These are phyloP conservation scores for Mamestra brassicae DNA, from an alignment of 2,888 invertebrate genomes.

Conservation along the genomic window DNA sequence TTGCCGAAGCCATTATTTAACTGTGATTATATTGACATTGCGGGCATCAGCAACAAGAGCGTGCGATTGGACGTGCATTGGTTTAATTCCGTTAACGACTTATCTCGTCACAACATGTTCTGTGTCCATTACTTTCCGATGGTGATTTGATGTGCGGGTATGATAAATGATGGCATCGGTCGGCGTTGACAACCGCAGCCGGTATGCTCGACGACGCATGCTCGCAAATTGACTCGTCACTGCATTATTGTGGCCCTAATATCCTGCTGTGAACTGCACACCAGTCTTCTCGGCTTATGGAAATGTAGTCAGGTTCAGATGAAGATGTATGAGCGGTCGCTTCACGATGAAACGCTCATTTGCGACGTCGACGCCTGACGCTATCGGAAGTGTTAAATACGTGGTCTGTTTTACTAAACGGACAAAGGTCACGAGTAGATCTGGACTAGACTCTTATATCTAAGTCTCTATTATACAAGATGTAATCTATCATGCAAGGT, in stretches of 20 bases:
- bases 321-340: slow-evolving; percentile 38
- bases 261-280: slow-evolving; percentile 49
- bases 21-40: slow-evolving; percentile 63
- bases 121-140: slow-evolving; percentile 72
- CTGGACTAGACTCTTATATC: neutral
- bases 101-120: slow-evolving; percentile 56
- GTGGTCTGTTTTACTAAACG: slow-evolving; percentile 24
- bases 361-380: slow-evolving; percentile 8
- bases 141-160: slow-evolving; percentile 72
- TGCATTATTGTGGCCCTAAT: slow-evolving; percentile 73
- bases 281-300: slow-evolving; percentile 34
- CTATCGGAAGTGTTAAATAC: slow-evolving; percentile 38
- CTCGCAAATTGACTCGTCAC: slow-evolving; percentile 78
- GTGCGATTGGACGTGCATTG: slow-evolving; percentile 59
- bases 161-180: slow-evolving; percentile 71
- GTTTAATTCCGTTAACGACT: slow-evolving; percentile 64
- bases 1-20: slow-evolving; percentile 51
- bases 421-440: neutral
- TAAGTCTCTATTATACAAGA: neutral
- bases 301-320: slow-evolving; percentile 42
- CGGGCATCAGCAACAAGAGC: slow-evolving; percentile 49
- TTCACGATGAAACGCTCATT: slow-evolving; percentile 37
- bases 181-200: slow-evolving; percentile 65
- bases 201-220: slow-evolving; percentile 58
- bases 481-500: neutral